A percentile compares a stretch with the other conserved stretches of the same genome.
phyloP scores from a whole-genome alignment of 1,140 invertebrate species.

The Mycetomoellerius zeteki region DNA sequence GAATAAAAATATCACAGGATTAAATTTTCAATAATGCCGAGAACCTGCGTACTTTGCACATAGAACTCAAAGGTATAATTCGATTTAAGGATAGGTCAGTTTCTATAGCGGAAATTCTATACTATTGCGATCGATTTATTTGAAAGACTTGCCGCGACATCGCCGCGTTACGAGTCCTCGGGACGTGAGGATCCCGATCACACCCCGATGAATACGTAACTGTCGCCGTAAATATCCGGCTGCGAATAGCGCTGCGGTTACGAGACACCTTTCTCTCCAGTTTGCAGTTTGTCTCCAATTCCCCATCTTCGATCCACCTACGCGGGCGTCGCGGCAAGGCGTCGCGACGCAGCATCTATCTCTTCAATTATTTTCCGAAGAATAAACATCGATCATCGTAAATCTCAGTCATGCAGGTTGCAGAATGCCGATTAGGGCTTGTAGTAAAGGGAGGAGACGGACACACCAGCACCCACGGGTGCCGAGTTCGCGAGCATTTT shows the following conservation, averaged over 20 bases:
- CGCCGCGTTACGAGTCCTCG: not conserved
- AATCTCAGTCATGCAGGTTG: not conserved
- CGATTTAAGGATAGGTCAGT: constrained; percentile 7
- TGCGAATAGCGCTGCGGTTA: constrained; percentile 5
- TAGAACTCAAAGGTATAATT: constrained; percentile 25
- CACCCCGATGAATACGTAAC: constrained; percentile 6
- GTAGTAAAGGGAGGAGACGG: not conserved
- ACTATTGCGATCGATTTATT: constrained; percentile 29
- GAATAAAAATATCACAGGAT: constrained; percentile 14
- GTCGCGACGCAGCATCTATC: not conserved
- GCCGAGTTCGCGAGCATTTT: constrained; percentile 12
- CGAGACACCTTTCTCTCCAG: not conserved
- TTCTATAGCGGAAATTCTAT: constrained; percentile 9
- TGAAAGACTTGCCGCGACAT: not conserved
- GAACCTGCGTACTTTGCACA: not conserved
- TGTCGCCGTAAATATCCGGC: constrained; percentile 6
- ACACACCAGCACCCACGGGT: not conserved
- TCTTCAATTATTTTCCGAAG: constrained; percentile 30
- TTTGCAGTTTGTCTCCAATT: constrained; percentile 3
- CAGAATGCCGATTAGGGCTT: not conserved
- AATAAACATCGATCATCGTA: constrained; percentile 30
- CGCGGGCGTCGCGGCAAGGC: not conserved
- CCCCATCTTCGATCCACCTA: not conserved
- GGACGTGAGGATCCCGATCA: not conserved
- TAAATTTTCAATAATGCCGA: constrained; percentile 16